A percentile compares a stretch with the other conserved stretches of the same genome.
Conservation (phyloP, 2,113 vertebrate species). For the Scolopax mira region DNA sequence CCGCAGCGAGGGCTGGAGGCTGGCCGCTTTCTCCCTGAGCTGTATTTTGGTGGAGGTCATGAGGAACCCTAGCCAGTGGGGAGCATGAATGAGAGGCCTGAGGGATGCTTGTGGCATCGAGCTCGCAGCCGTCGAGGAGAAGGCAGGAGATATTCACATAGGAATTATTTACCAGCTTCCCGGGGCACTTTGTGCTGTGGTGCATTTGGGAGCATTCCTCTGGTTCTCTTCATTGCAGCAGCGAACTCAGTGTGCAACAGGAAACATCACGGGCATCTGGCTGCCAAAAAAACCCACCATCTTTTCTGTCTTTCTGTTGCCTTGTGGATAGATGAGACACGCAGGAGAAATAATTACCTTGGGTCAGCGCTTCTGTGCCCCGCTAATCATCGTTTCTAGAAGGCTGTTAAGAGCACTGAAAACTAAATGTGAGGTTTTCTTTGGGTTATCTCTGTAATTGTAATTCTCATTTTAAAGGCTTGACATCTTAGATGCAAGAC, state of each 20-base stretch:
- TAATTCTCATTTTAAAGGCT: not conserved
- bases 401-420: not conserved
- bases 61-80: slow-evolving; percentile 1
- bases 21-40: not conserved
- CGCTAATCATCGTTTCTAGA: not conserved
- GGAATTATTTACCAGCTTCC: not conserved
- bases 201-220: not conserved
- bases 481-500: not conserved
- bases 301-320: not conserved
- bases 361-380: not conserved
- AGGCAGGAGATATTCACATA: not conserved
- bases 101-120: not conserved
- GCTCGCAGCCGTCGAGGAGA: not conserved
- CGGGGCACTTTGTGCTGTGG: not conserved
- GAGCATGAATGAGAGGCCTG: not conserved
- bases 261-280: not conserved
- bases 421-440: not conserved
- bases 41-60: not conserved
- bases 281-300: not conserved
- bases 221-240: not conserved
- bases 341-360: not conserved
- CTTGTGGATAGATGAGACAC: not conserved
- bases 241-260: not conserved
- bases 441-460: not conserved
- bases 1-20: not conserved